Evolutionary conservation across 1,140 invertebrate genomes (phyloP), one percentile per base, ranked within the genome.

Genomic region (Bombus waltoni): DNA sequence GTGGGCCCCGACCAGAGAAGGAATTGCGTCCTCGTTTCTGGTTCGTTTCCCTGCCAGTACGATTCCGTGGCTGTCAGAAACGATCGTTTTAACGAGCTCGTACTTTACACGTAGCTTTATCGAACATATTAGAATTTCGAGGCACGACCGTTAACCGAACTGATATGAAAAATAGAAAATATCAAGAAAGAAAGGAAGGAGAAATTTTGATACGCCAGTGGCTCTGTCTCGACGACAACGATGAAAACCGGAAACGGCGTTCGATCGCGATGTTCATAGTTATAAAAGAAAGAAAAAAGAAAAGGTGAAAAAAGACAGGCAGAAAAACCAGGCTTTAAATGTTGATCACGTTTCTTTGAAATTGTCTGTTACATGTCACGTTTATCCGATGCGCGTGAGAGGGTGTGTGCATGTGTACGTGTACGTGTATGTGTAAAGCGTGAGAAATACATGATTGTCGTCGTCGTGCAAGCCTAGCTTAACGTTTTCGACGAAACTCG

Each of bases 281-380:
- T 53, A 53, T 32, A 53, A 53, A 1, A 53, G 22, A 53, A 53
- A 47, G n/a, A n/a, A 25, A 47, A 38, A 38, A 15, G 8, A 62
- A 11, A 13, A 25, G 57, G 22, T n/a, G 35, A 35, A 11, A 70
- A 47, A 68, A 9, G 25, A 25, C 57, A 28, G 15, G 28, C 53
- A n/a, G 57, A 15, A 8, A 77, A 32, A 42, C 38, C 15, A 35
- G 76, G 70, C 53, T 84, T 84, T 79, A 80, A 42, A 79, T 72
- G 83, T 84, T 84, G 53, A 62, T 72, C 53, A 59, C 53, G 83
- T 79, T 72, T 62, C 76, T 62, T 68, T 32, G 53, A 71, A 72
- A 84, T 44, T 44, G 47, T 71, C 35, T 62, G 40, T 71, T 72
- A 78, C 62, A 62, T 44, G 38, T 59, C 35, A 66, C 53, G 82